These are phyloP conservation scores for Solenodon paradoxus DNA, from an alignment of 2,113 vertebrate genomes.

Conservation along the genomic window DNA sequence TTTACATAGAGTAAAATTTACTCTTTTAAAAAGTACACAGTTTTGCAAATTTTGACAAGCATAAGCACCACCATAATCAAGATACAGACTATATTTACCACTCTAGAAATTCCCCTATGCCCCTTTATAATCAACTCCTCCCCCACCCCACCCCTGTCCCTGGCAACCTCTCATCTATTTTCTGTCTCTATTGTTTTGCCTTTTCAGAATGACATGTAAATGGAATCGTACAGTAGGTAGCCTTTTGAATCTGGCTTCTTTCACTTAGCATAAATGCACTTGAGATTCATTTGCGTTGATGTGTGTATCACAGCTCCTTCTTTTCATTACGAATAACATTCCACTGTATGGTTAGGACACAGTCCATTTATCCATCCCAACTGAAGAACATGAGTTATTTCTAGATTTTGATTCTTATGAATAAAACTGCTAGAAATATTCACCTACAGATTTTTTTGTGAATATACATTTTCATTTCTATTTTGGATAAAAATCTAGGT, in stretches of 20 bases:
- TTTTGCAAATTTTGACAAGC: neutral
- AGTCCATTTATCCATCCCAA: neutral
- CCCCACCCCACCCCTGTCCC: rapidly evolving
- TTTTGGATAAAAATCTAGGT: neutral
- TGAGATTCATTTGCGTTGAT: neutral
- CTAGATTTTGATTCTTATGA: conserved; percentile 19
- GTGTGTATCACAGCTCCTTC: neutral
- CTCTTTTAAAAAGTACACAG: neutral
- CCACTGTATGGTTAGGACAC: neutral
- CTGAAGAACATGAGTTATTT: neutral
- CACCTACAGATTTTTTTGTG: neutral
- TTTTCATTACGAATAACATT: neutral
- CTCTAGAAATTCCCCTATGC: neutral
- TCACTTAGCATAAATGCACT: neutral
- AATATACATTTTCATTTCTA: neutral
- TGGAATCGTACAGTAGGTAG: neutral
- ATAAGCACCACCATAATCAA: neutral
- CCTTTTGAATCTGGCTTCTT: neutral
- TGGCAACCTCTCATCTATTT: neutral
- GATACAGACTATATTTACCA: neutral
- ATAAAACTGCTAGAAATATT: neutral
- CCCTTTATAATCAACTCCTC: neutral
- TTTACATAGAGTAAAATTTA: neutral
- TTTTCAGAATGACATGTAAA: neutral
- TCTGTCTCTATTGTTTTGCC: neutral